A percentile compares a stretch with the other conserved stretches of the same genome.
These are phyloP conservation scores for Synodontis membranacea DNA, from an alignment of 2,113 vertebrate species.

Conservation along the genomic window DNA sequence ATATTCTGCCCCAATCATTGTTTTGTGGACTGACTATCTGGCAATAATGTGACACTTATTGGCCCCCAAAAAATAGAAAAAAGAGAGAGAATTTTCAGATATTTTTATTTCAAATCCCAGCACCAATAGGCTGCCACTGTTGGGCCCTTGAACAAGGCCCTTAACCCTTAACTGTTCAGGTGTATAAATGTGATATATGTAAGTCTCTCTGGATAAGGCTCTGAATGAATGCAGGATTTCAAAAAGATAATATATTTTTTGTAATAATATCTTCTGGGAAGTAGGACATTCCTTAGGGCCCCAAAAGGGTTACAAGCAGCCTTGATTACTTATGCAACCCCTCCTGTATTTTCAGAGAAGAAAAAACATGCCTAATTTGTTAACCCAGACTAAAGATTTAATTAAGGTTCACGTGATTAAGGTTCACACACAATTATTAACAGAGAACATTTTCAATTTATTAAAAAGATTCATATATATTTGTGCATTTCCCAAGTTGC, in stretches of 20 bases:
- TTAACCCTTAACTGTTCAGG: too few relatives aligned
- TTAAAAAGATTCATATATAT: not conserved
- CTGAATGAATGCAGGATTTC: not conserved
- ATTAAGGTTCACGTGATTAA: not conserved
- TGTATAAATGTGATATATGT: too few relatives aligned
- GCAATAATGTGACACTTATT: too few relatives aligned
- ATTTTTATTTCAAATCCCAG: too few relatives aligned
- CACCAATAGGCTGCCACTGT: too few relatives aligned
- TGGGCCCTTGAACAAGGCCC: too few relatives aligned
- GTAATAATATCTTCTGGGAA: not conserved
- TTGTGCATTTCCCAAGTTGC: not conserved
- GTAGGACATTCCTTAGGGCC: not conserved
- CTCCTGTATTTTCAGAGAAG: not conserved
- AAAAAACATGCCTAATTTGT: not conserved
- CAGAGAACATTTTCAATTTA: not conserved
- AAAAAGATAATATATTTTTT: not conserved
- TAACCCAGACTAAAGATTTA: not conserved
- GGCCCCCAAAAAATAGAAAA: too few relatives aligned
- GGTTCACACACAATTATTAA: not conserved
- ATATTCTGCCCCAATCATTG: not conserved
- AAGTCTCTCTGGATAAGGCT: too few relatives aligned
- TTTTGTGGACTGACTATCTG: not conserved
- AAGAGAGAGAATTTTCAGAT: too few relatives aligned
- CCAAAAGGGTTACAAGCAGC: not conserved
- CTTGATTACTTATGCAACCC: not conserved